Evolutionary conservation across 1,140 invertebrate genomes (phyloP).

Genomic region (Drosophila saltans): DNA sequence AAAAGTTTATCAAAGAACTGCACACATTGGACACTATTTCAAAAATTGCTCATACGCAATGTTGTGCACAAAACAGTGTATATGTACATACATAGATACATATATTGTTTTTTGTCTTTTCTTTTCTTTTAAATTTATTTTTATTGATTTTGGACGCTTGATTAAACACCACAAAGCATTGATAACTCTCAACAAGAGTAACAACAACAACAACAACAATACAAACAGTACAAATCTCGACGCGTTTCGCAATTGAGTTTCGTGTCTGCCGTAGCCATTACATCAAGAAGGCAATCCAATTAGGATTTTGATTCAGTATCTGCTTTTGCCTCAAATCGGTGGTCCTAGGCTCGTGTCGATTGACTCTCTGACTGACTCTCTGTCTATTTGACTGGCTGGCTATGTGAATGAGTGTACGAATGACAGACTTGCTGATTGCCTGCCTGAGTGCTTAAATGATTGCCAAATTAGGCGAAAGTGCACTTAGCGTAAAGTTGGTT

Average conservation of each 20-base stretch:
- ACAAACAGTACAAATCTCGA: constrained; percentile 23
- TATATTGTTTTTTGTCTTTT: no score
- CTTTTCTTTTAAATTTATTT: no score
- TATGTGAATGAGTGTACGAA: constrained; percentile 24
- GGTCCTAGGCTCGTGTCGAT: constrained; percentile 27
- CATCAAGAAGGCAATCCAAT: constrained; percentile 60
- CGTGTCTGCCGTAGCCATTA: constrained; percentile 43
- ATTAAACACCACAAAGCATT: constrained; percentile 47
- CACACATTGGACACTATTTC: constrained; percentile 36
- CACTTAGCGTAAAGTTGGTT: constrained; percentile 51
- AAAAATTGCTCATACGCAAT: constrained; percentile 40
- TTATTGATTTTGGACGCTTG: constrained; percentile 69
- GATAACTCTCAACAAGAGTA: constrained; percentile 20
- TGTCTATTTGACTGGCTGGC: constrained; percentile 29
- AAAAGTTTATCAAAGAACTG: constrained; percentile 43
- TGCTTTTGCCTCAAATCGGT: constrained; percentile 23
- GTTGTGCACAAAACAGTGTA: constrained; percentile 13
- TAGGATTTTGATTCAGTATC: constrained; percentile 38
- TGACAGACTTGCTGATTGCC: constrained; percentile 45
- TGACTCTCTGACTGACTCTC: not conserved
- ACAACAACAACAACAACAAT: constrained; percentile 18
- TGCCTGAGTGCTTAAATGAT: constrained; percentile 63
- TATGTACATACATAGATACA: no score
- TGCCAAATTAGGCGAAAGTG: constrained; percentile 66
- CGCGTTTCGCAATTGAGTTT: constrained; percentile 47